Percentiles rank a stretch among this genome's conserved stretches.
Conservation (phyloP, 2,888 invertebrate species). For the Phrixothrix hirtus region DNA sequence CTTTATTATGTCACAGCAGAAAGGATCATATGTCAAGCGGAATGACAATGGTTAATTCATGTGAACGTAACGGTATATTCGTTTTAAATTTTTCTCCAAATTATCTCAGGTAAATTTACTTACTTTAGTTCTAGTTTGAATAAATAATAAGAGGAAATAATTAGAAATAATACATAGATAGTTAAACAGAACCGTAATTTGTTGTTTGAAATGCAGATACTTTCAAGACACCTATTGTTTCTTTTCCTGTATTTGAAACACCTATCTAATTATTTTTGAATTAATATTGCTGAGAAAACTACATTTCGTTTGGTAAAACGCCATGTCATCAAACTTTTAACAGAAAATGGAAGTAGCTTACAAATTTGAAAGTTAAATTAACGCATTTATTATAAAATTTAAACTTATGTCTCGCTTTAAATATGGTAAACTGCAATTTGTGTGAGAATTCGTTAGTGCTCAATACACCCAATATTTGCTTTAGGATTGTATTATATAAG, state of each 20-base stretch:
- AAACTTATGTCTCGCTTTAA: too few relatives aligned
- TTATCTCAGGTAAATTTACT: conserved; percentile 9
- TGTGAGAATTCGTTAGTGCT: too few relatives aligned
- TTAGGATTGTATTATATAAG: too few relatives aligned
- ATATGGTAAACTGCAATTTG: too few relatives aligned
- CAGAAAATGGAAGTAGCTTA: too few relatives aligned
- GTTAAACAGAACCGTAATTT: background rate
- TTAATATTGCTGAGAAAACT: background rate
- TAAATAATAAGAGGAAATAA: conserved; percentile 7
- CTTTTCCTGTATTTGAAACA: background rate
- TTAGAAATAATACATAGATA: conserved; percentile 2
- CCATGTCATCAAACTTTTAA: too few relatives aligned
- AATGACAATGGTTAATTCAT: conserved; percentile 23
- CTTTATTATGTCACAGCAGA: conserved; percentile 21
- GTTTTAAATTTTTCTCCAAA: conserved; percentile 3
- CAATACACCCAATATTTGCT: too few relatives aligned
- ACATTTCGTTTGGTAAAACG: too few relatives aligned
- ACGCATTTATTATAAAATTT: too few relatives aligned
- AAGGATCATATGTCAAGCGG: conserved; percentile 13
- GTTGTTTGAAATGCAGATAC: conserved; percentile 7
- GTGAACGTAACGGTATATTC: conserved; percentile 20
- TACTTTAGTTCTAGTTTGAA: background rate
- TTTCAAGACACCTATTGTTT: conserved; percentile 4
- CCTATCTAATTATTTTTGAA: background rate
- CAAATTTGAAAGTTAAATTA: too few relatives aligned